These are phyloP conservation scores for Triplophysa bombifrons DNA, from an alignment of 2,797 vertebrate genomes.

Conservation along the genomic window DNA sequence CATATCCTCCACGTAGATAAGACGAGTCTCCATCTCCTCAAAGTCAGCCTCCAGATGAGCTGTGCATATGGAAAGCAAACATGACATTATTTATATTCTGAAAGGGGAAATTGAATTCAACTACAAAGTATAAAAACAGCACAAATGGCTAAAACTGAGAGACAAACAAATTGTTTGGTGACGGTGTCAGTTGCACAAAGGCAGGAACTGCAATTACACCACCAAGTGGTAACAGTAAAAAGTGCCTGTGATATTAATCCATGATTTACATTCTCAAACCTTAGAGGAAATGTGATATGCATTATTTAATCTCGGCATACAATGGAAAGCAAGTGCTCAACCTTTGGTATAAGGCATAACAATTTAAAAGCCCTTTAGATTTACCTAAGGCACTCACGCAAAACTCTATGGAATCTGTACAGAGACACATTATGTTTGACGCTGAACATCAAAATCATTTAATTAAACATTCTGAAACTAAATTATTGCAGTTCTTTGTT, in stretches of 20 bases:
- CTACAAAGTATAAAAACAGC: background rate
- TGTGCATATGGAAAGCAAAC: constrained; percentile 56
- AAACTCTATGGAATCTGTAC: background rate
- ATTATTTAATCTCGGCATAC: background rate
- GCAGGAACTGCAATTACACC: constrained; percentile 20
- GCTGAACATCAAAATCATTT: background rate
- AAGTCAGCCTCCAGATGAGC: constrained; percentile 90
- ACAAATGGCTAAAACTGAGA: background rate
- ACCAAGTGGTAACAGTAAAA: constrained; percentile 44
- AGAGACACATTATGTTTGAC: background rate
- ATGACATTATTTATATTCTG: background rate
- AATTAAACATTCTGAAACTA: background rate
- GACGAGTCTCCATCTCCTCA: constrained; percentile 88
- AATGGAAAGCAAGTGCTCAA: background rate
- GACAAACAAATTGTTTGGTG: background rate
- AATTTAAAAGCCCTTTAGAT: background rate
- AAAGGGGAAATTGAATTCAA: background rate
- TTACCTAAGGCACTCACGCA: too few relatives aligned
- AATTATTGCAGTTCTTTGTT: too few relatives aligned
- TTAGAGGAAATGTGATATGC: background rate
- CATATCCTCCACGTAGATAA: constrained; percentile 86
- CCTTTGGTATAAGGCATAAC: background rate
- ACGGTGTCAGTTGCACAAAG: background rate
- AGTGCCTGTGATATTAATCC: background rate
- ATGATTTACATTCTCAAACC: background rate